Evolutionary conservation across 2,797 vertebrate species (phyloP).

Genomic region (Tenualosa ilisha): DNA sequence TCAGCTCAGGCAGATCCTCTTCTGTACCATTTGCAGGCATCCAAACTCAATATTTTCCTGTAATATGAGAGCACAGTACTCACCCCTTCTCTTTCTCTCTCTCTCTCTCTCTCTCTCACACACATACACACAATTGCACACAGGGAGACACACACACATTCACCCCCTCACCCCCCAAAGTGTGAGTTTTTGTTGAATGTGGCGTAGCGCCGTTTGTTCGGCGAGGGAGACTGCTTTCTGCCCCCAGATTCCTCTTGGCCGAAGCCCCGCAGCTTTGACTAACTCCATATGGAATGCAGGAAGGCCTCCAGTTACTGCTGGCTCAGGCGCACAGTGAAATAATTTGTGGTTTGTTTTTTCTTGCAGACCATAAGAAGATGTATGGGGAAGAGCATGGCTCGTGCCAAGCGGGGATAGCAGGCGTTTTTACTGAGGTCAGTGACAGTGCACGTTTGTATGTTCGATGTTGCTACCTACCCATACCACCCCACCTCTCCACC

Average conservation of each 20-base stretch:
- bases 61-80: slow-evolving; percentile 63
- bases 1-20: slow-evolving; percentile 43
- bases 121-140: not conserved
- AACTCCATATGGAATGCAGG: slow-evolving; percentile 79
- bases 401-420: slow-evolving; percentile 96
- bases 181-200: slow-evolving; percentile 61
- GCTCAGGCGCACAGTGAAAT: slow-evolving; percentile 72
- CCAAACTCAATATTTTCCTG: slow-evolving; percentile 76
- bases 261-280: slow-evolving; percentile 69
- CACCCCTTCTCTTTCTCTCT: slow-evolving; percentile 24
- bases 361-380: slow-evolving; percentile 96
- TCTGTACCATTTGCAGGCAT: slow-evolving; percentile 60
- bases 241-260: slow-evolving; percentile 69
- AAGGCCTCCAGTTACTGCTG: slow-evolving; percentile 76
- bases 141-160: not conserved
- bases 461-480: slow-evolving; percentile 37
- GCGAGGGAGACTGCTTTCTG: slow-evolving; percentile 53
- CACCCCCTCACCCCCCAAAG: slow-evolving; percentile 37
- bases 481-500: not conserved
- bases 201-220: slow-evolving; percentile 55
- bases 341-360: slow-evolving; percentile 73
- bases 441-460: slow-evolving; percentile 52
- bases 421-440: slow-evolving; percentile 94
- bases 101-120: not conserved
- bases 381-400: slow-evolving; percentile 99